Evolutionary conservation across 2,797 vertebrate genomes (phyloP), one percentile per base, ranked within the genome.

Genomic region (Potorous gilbertii): DNA sequence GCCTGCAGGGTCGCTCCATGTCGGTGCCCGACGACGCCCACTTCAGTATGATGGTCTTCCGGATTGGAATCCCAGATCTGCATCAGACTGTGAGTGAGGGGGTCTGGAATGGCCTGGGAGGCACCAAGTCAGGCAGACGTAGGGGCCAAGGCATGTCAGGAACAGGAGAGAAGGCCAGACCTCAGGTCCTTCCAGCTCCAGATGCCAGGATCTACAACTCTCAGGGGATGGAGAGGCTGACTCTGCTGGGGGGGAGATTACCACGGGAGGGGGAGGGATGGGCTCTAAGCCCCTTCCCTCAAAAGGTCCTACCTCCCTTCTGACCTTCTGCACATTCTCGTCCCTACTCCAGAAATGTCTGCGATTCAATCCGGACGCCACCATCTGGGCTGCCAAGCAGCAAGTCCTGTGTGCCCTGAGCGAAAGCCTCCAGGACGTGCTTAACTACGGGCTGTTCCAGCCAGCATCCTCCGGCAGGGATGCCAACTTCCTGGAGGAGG

Each of bases 381-480:
- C 99, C 0, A 99, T 99, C 97, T 99, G 99, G 99, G 99, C 99
- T 54, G 99, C 99, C 91, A 99, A 99, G 98, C 99, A 99, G 98
- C 99, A 99, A 98, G 99, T 99, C 62, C 98, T 99, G 91, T 99
- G 99, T 59, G 99, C 99, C 9, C 99, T 99, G 95, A 99, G 99
- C 0, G 99, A 99, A 96, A 99, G 99, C 4, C 98, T 99, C 81
- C 98, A 99, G 96, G 99, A 99, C 0, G 99, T 99, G 66, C 99
- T 99, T 92, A 99, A 99, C 98, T 99, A 99, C 0, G 99, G 99
- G 50, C 99, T 99, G 54, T 99, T 99, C 98, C 99, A 99, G 97
- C 99, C 99, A 0, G 99, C 99, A 96, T 99, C 99, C 1, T 99
- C 99, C 0, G 99, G 99, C 94, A 99, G 99, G 0, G 99, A 99